Evolutionary conservation across 2,797 vertebrate genomes (phyloP), one percentile per base, ranked within the genome.

Genomic region (Hemibagrus guttatus): DNA sequence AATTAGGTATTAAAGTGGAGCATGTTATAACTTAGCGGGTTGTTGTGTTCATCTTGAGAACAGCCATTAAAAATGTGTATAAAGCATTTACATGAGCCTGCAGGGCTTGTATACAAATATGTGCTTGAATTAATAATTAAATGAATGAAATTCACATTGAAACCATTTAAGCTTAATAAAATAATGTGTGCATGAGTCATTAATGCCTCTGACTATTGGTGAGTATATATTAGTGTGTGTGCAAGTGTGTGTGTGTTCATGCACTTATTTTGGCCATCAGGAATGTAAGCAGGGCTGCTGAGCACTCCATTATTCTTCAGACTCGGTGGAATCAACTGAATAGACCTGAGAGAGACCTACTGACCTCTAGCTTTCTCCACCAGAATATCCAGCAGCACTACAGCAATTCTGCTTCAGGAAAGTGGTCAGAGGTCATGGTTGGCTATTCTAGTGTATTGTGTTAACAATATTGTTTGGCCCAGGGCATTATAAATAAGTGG

Each of bases 121-220:
- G 58, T 52, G 39, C 26, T 31, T 75, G 3, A 63, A 84, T 84
- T 26, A 81, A 81, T 81, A 66, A 81, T 81, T 81, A 49, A 66
- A 81, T 52, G 39, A 64, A 81, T 61, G 26, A 28, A 31, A 52
- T 81, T 81, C 6, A 16, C n/a, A 81, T 52, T 64, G 61, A 11
- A 81, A 66, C 61, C 13, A 78, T 52, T 85, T 35, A 8, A 66
- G 61, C n/a, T 68, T 63, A 46, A 68, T 85, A 69, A 63, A 28
- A 31, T 81, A 64, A 81, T 26, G 13, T 64, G 79, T 52, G 59
- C 59, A 64, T 81, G 61, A 81, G 7, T 49, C 26, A 49, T 81
- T 64, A 64, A 49, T 46, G 59, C 58, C 16, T 83, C 49, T 59
- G 42, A 64, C 42, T 69, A 21, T 39, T 72, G 54, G 54, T 68